Conservation (phyloP, 1,140 invertebrate species). For the Oncopeltus fasciatus region DNA sequence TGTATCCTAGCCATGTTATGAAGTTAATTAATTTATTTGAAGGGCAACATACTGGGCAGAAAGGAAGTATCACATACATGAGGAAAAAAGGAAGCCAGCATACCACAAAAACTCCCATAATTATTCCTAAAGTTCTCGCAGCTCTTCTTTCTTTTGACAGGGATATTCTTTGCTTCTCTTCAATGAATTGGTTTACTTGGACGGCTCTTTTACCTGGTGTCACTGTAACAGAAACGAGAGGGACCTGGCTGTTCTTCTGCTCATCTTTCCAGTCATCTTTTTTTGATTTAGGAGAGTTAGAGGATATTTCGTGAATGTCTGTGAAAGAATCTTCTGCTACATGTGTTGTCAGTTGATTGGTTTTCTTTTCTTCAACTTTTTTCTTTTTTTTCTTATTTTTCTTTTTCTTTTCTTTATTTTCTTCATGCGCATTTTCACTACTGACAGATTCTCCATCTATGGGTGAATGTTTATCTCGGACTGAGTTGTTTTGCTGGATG, state of each 20-base stretch:
- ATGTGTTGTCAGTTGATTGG: conserved; percentile 38
- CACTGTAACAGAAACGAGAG: conserved; percentile 29
- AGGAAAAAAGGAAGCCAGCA: conserved; percentile 96
- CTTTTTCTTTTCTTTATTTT: conserved; percentile 34
- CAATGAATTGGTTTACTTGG: conserved; percentile 72
- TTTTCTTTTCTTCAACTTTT: conserved; percentile 34
- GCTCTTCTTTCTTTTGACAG: conserved; percentile 81
- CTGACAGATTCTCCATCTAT: conserved; percentile 59
- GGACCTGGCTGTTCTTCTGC: conserved; percentile 28
- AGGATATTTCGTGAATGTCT: conserved; percentile 30
- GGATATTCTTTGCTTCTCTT: conserved; percentile 85
- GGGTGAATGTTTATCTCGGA: conserved; percentile 28
- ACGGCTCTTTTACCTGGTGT: conserved; percentile 18
- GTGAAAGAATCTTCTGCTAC: conserved; percentile 48
- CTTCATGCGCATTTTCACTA: conserved; percentile 54
- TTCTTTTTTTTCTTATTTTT: conserved; percentile 26
- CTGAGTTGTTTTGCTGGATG: conserved; percentile 15
- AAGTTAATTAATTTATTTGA: conserved; percentile 69
- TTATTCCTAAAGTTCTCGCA: conserved; percentile 80
- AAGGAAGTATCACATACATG: conserved; percentile 83
- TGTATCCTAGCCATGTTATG: conserved; percentile 93
- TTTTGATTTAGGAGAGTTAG: conserved; percentile 22
- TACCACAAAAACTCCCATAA: conserved; percentile 88
- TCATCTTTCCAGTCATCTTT: conserved; percentile 15
- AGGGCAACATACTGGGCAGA: conserved; percentile 49